Evolutionary conservation across 2,888 invertebrate species (phyloP).

Genomic region (Agrochola lota): DNA sequence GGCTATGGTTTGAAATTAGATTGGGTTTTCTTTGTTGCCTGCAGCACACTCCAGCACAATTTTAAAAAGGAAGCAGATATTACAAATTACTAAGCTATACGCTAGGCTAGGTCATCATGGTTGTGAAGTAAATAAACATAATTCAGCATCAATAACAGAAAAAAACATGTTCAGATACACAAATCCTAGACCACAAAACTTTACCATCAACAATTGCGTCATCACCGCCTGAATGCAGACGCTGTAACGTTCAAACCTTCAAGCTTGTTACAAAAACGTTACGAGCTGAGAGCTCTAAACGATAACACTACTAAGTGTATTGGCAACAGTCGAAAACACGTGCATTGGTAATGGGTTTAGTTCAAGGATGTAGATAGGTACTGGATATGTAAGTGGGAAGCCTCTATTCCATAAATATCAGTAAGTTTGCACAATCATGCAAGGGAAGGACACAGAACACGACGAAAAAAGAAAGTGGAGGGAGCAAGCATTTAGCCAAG

Average conservation of each 20-base stretch:
- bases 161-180: background rate
- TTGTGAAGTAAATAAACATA: background rate
- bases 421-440: too few relatives aligned
- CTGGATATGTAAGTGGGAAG: background rate
- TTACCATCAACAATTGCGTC: slow-evolving; percentile 37
- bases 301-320: slow-evolving; percentile 51
- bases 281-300: slow-evolving; percentile 37
- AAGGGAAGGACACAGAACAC: too few relatives aligned
- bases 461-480: background rate
- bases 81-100: background rate
- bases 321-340: slow-evolving; percentile 49
- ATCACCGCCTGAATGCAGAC: slow-evolving; percentile 15
- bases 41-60: background rate
- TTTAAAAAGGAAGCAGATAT: background rate
- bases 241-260: slow-evolving; percentile 18
- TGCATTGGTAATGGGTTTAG: slow-evolving; percentile 17
- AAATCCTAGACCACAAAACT: slow-evolving; percentile 21
- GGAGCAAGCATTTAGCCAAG: background rate
- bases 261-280: slow-evolving; percentile 48
- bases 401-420: background rate
- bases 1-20: slow-evolving; percentile 27
- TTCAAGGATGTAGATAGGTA: slow-evolving; percentile 3
- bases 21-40: slow-evolving; percentile 34
- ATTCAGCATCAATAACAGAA: background rate
- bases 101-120: background rate